Conservation (phyloP, 2,797 vertebrate genomes). For the Esox masquinongy region DNA sequence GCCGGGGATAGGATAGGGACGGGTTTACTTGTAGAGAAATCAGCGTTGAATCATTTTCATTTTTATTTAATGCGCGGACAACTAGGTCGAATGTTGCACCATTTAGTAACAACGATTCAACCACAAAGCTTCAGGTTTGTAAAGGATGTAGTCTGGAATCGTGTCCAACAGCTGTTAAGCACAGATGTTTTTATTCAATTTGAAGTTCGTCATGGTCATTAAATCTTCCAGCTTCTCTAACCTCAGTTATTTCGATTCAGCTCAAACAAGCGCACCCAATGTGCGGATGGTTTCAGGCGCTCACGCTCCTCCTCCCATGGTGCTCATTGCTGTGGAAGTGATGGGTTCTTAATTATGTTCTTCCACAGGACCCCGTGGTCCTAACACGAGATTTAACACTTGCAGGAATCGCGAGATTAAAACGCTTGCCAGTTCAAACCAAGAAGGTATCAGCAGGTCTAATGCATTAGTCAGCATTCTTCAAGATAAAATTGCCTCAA, state of each 20-base stretch:
- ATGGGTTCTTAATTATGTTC: background rate
- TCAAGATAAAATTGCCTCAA: no score
- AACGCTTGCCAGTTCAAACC: background rate
- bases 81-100: background rate
- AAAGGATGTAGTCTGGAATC: background rate
- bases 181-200: background rate
- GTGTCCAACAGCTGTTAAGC: background rate
- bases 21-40: background rate
- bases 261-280: background rate
- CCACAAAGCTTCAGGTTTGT: background rate
- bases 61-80: background rate
- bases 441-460: no score
- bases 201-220: background rate
- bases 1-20: background rate
- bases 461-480: no score
- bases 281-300: background rate
- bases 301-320: background rate
- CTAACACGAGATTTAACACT: slow-evolving; percentile 22
- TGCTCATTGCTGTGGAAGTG: background rate
- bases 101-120: background rate
- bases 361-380: slow-evolving; percentile 17
- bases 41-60: background rate
- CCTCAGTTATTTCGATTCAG: background rate
- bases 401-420: background rate
- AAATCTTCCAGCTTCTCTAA: background rate